Percentiles rank a stretch among this genome's conserved stretches.
Evolutionary conservation across 2,113 vertebrate species (phyloP).

Genomic region (Anoura caudifer): DNA sequence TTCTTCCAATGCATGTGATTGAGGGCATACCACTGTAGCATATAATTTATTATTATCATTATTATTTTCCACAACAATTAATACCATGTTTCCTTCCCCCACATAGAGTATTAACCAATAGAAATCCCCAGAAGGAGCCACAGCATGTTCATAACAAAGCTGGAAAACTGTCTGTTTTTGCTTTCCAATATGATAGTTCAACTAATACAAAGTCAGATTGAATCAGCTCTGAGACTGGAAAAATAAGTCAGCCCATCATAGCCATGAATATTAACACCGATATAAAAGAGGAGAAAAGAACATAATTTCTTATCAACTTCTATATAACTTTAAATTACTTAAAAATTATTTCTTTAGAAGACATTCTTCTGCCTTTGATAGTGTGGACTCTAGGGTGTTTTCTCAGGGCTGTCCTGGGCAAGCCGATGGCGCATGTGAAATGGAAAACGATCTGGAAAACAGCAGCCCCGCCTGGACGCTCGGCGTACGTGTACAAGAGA

Average conservation of each 20-base stretch:
- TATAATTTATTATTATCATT: background rate
- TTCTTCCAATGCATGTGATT: background rate
- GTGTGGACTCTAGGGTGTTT: background rate
- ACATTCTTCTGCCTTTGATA: background rate
- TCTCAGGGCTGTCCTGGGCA: background rate
- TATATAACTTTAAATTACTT: background rate
- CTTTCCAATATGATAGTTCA: constrained; percentile 14
- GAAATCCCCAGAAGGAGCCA: constrained; percentile 45
- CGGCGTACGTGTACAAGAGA: background rate
- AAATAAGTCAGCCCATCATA: background rate
- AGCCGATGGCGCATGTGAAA: rapidly evolving
- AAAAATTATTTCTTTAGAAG: background rate
- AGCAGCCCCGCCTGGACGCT: background rate
- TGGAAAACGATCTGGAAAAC: background rate
- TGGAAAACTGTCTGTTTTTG: background rate
- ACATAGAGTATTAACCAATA: constrained; percentile 60
- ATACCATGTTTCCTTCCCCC: constrained; percentile 46
- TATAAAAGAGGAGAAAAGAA: background rate
- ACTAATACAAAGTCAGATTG: constrained; percentile 29
- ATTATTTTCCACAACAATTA: constrained; percentile 49
- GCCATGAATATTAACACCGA: constrained; percentile 6
- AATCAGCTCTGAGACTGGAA: constrained; percentile 17
- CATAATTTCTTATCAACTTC: background rate
- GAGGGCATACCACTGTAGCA: background rate
- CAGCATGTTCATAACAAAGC: constrained; percentile 20